Evolutionary conservation across 2,888 invertebrate genomes (phyloP).

Genomic region (Watsonalla binaria): DNA sequence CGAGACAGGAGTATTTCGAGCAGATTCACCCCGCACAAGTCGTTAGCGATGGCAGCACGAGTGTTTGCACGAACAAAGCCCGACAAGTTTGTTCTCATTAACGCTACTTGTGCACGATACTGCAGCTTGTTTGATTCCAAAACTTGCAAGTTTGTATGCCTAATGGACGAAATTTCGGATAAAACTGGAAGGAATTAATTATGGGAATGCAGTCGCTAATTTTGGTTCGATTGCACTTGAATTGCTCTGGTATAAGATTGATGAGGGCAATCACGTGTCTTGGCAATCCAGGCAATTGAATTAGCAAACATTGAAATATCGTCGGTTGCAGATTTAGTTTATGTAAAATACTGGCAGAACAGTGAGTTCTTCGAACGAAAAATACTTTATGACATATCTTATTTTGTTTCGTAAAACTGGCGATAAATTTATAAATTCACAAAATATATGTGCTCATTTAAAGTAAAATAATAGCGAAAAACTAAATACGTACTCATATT

Average conservation of each 20-base stretch:
- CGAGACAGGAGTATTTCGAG: slow-evolving; percentile 13
- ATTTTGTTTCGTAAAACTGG: too few species aligned
- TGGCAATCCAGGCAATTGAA: too few species aligned
- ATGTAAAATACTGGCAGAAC: too few species aligned
- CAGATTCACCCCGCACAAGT: slow-evolving; percentile 26
- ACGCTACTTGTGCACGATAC: slow-evolving; percentile 19
- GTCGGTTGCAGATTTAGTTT: too few species aligned
- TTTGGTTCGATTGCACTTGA: background rate
- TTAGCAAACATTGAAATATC: too few species aligned
- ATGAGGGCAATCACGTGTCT: background rate
- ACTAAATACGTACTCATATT: too few species aligned
- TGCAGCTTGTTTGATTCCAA: slow-evolving; percentile 29
- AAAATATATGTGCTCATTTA: too few species aligned
- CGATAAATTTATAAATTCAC: too few species aligned
- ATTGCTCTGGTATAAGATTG: too few species aligned
- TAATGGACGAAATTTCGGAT: slow-evolving; percentile 1
- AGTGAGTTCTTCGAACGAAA: too few species aligned
- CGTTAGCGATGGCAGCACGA: slow-evolving; percentile 32
- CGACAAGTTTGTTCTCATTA: slow-evolving; percentile 23
- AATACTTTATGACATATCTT: too few species aligned
- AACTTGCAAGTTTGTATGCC: slow-evolving; percentile 15
- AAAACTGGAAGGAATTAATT: background rate
- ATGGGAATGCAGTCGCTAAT: background rate
- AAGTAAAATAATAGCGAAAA: too few species aligned
- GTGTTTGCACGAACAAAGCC: slow-evolving; percentile 33